A percentile compares a stretch with the other conserved stretches of the same genome.
Evolutionary conservation across 2,888 invertebrate species (phyloP).

Genomic region (Marasmarcha lunaedactyla): DNA sequence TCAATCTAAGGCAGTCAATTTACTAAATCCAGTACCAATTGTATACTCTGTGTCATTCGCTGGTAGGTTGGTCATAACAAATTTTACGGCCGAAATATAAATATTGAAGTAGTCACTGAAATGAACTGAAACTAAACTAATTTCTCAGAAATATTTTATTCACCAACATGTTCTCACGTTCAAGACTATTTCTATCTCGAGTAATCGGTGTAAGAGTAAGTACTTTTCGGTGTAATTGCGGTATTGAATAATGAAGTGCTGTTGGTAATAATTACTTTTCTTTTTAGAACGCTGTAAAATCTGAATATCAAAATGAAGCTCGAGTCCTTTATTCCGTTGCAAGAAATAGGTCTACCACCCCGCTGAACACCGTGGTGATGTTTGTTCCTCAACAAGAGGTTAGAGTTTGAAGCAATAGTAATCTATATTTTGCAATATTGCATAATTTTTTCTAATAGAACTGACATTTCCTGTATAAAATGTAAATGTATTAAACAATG

Average conservation of each 20-base stretch:
- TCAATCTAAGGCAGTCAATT: no score
- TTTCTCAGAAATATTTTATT: no score
- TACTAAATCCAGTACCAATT: no score
- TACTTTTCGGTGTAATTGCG: constrained; percentile 5
- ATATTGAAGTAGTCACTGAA: no score
- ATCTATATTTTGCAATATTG: no score
- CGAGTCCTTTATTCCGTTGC: constrained; percentile 41
- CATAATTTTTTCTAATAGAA: no score
- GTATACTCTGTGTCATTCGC: no score
- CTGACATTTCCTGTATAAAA: no score
- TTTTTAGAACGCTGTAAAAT: constrained; percentile 49
- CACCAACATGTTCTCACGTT: constrained; percentile 49
- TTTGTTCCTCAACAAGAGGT: constrained; percentile 99
- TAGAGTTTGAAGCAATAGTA: constrained; percentile 17
- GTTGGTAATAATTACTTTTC: constrained; percentile 2
- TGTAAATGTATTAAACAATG: no score
- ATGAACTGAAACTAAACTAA: no score
- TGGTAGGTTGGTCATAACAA: no score
- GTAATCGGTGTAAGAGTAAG: constrained; percentile 40
- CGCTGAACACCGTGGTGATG: constrained; percentile 92
- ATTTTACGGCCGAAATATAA: no score
- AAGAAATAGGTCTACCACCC: constrained; percentile 73
- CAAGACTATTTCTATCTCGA: constrained; percentile 43
- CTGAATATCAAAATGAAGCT: constrained; percentile 50
- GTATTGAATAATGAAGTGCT: background rate